Conservation (phyloP, 2,797 vertebrate species). For the Sibirionetta formosa region DNA sequence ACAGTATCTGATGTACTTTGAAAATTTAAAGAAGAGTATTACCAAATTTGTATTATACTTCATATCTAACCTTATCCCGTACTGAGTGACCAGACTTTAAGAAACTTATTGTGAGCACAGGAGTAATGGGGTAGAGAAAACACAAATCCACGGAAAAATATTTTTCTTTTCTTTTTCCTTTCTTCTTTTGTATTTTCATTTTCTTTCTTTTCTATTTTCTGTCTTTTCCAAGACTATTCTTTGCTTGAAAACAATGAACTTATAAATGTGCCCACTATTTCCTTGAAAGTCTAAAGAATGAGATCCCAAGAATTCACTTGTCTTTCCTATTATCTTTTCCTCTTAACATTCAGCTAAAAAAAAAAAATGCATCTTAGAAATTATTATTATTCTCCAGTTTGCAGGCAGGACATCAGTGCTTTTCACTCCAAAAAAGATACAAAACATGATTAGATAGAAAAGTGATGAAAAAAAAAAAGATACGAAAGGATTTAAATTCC, state of each 20-base stretch:
- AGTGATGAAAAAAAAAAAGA: neutral
- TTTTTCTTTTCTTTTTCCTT: neutral
- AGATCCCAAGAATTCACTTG: neutral
- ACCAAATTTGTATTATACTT: neutral
- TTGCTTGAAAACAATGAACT: slow-evolving; percentile 15
- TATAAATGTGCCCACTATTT: neutral
- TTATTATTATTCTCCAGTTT: slow-evolving; percentile 39
- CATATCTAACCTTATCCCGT: neutral
- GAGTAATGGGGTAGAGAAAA: neutral
- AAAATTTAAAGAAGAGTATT: neutral
- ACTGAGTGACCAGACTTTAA: neutral
- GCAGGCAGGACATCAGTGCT: neutral
- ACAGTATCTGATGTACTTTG: neutral
- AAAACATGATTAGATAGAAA: slow-evolving; percentile 27
- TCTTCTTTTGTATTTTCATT: neutral
- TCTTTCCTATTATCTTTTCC: neutral
- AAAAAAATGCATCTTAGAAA: neutral
- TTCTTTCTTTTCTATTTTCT: neutral
- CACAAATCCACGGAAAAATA: neutral
- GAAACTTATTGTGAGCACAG: neutral
- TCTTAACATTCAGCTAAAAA: neutral
- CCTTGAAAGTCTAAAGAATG: slow-evolving; percentile 18
- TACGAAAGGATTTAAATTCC: neutral
- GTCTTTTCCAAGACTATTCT: neutral
- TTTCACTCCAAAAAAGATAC: neutral